Percentiles rank a stretch among this genome's conserved stretches.
Conservation (phyloP, 2,888 invertebrate species). For the Idaea straminata region DNA sequence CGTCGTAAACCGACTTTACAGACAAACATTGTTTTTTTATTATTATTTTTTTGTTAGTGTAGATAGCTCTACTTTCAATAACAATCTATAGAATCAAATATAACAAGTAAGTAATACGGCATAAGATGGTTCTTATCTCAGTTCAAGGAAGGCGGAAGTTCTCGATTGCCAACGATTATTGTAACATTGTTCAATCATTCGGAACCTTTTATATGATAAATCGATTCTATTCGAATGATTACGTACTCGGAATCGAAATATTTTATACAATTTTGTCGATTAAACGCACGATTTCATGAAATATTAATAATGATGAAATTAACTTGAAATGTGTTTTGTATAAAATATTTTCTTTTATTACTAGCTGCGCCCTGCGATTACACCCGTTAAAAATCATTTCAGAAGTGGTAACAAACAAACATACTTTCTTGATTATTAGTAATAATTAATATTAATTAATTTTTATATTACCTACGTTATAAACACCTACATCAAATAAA, state of each 20-base stretch:
- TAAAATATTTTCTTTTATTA: neutral
- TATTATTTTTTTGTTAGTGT: no score
- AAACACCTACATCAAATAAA: no score
- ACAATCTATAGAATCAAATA: neutral
- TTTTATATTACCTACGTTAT: no score
- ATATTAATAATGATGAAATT: neutral
- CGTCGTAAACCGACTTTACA: no score
- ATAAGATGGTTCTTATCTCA: neutral
- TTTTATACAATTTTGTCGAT: neutral
- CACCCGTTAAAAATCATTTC: no score
- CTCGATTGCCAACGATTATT: neutral
- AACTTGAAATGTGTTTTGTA: neutral
- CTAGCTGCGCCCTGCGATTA: neutral
- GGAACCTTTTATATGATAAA: neutral
- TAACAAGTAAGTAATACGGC: neutral
- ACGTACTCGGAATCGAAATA: neutral
- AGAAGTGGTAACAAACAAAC: no score
- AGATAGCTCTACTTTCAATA: no score
- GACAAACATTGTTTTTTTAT: no score
- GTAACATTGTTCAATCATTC: neutral
- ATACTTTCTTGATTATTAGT: no score
- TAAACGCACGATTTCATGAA: neutral
- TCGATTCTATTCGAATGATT: neutral
- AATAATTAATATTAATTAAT: no score
- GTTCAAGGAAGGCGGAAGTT: neutral